Conservation (phyloP, 2,888 invertebrate species). For the Brachynemurus nebulosus region DNA sequence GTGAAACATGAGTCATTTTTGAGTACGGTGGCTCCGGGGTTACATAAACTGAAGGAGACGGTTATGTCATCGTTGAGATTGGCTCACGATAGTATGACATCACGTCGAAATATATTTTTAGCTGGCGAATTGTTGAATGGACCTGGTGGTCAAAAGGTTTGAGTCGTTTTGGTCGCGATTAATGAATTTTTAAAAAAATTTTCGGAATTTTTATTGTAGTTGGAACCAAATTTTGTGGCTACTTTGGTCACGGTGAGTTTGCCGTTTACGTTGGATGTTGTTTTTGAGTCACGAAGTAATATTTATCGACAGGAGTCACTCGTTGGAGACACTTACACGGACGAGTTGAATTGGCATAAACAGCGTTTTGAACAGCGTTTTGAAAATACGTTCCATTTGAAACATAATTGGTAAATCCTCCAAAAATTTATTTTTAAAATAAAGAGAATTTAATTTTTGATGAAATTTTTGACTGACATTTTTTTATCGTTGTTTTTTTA, state of each 20-base stretch:
- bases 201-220: slow-evolving; percentile 23
- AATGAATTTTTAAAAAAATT: background rate
- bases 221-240: slow-evolving; percentile 61
- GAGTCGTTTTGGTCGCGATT: too few relatives aligned
- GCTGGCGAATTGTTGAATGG: slow-evolving; percentile 43
- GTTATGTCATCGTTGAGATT: slow-evolving; percentile 54
- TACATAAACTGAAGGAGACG: slow-evolving; percentile 61
- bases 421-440: too few relatives aligned
- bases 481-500: too few relatives aligned
- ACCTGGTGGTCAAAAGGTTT: slow-evolving; percentile 27
- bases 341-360: slow-evolving; percentile 44
- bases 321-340: slow-evolving; percentile 49
- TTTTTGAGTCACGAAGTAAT: slow-evolving; percentile 63
- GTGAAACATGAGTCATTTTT: slow-evolving; percentile 58
- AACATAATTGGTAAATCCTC: slow-evolving; percentile 51
- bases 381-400: slow-evolving; percentile 62
- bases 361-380: slow-evolving; percentile 62
- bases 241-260: slow-evolving; percentile 62
- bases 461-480: slow-evolving; percentile 17
- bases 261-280: slow-evolving; percentile 71
- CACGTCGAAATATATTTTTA: slow-evolving; percentile 40
- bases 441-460: too few relatives aligned
- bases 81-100: slow-evolving; percentile 37
- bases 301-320: slow-evolving; percentile 39
- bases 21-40: slow-evolving; percentile 52